Evolutionary conservation across 2,797 vertebrate genomes (phyloP).

Genomic region (Phoeniculus purpureus): DNA sequence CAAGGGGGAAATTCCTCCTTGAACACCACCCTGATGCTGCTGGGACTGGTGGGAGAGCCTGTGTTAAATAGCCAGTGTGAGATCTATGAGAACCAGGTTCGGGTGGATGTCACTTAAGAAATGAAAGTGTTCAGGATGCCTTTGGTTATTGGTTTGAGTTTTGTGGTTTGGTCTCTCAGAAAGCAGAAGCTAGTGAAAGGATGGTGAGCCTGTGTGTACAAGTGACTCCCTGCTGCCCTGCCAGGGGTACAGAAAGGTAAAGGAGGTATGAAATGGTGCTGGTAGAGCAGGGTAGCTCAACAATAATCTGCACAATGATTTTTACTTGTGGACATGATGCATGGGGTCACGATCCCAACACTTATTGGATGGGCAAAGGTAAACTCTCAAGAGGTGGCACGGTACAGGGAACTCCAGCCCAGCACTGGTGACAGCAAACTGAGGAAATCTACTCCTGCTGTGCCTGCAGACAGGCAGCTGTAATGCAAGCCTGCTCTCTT

Average conservation of each 20-base stretch:
- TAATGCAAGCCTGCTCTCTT: accelerated
- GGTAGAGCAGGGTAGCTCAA: background rate
- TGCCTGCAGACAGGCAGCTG: background rate
- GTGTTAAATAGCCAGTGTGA: background rate
- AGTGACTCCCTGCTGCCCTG: background rate
- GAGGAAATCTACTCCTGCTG: background rate
- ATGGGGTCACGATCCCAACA: accelerated
- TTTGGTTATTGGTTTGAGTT: background rate
- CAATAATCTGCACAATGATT: background rate
- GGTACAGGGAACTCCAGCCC: background rate
- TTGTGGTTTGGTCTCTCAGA: background rate
- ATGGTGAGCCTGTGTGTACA: background rate
- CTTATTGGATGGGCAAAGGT: background rate
- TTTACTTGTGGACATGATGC: accelerated
- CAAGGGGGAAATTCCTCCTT: background rate
- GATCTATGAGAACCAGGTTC: background rate
- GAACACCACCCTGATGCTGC: background rate
- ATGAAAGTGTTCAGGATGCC: background rate
- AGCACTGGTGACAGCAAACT: background rate
- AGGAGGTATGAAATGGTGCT: background rate
- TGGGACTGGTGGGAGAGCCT: background rate
- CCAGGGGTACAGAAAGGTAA: background rate
- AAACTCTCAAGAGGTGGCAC: background rate
- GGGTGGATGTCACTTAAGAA: background rate
- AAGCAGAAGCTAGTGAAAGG: background rate